These are phyloP conservation scores for Malurus splendens DNA, from an alignment of 2,797 vertebrate genomes.

Conservation along the genomic window DNA sequence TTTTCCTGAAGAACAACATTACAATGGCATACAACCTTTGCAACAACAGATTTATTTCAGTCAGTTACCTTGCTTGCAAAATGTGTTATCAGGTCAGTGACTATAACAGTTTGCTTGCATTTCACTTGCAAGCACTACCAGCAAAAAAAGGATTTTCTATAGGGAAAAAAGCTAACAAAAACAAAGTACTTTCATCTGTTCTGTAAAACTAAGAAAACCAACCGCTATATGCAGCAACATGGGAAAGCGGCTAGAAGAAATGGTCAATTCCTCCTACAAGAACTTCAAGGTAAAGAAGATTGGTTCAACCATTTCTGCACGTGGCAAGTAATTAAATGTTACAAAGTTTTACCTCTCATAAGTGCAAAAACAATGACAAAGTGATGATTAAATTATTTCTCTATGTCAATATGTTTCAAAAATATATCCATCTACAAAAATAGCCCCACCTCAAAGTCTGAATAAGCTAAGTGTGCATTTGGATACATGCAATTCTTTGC, in stretches of 20 bases:
- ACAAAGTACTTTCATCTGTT: neutral
- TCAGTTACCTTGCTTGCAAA: neutral
- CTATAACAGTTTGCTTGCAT: neutral
- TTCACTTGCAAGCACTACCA: neutral
- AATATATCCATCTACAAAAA: neutral
- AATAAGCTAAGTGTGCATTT: neutral
- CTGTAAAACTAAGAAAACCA: neutral
- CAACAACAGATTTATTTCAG: neutral
- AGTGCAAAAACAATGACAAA: neutral
- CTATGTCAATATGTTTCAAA: neutral
- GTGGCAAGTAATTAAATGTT: neutral
- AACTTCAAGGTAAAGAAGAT: neutral
- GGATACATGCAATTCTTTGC: neutral
- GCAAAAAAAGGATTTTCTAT: neutral
- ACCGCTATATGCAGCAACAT: neutral
- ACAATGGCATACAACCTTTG: neutral
- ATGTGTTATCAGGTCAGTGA: neutral
- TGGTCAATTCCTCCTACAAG: neutral
- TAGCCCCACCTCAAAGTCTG: neutral
- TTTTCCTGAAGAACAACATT: neutral
- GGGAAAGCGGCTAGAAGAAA: neutral
- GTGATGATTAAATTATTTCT: neutral
- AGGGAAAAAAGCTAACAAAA: neutral
- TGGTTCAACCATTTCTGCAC: neutral
- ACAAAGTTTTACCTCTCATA: neutral